Evolutionary conservation across 53 echinoderm and acorn worm genomes (phyloP), one percentile per base, ranked within the genome.

Genomic region (Patiria pectinifera): DNA sequence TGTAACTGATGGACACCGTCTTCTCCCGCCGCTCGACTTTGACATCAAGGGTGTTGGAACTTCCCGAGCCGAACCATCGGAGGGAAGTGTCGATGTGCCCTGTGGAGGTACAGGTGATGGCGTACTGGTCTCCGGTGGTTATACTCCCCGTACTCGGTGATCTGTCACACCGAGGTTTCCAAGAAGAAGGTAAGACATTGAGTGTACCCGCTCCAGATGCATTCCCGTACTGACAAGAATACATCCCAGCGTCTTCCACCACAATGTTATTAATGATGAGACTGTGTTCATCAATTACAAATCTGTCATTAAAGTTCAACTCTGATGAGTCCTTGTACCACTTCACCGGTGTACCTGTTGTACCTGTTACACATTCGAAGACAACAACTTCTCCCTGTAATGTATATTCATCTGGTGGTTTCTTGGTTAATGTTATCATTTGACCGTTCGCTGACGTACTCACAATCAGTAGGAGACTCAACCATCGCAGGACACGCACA

Each of bases 171-270:
- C 2, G 14, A 25, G 90, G 90, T 2, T 19, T 12, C 90, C 90
- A 90, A 14, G 80, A 22, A 0, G 0, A 43, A 4, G 90, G 90
- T 2, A 90, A 22, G n/a, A 81, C 90, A 6, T 80, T 47, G 45
- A 90, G 46, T 66, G 23, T 69, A 26, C 60, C 78, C 15, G 7
- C 0, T 4, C 0, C 2, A 80, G 69, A 47, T 71, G 62, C 46
- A 47, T 80, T 81, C 48, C 87, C 95, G 60, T 83, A 86, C 9
- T 21, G 61, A 49, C 96, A 96, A 21, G 81, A 92, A 43, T 95
- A 96, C 48, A 78, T 12, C 19, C 81, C 90, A 0, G 45, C 21
- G 23, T 90, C 80, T 7, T 19, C 80, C 9, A 2, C 13, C 49
- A 1, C 18, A 45, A 19, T 46, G 15, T 80, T 23, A 23, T 7